These are phyloP conservation scores for Morone chrysops DNA, from an alignment of 2,113 vertebrate genomes.

Conservation along the genomic window DNA sequence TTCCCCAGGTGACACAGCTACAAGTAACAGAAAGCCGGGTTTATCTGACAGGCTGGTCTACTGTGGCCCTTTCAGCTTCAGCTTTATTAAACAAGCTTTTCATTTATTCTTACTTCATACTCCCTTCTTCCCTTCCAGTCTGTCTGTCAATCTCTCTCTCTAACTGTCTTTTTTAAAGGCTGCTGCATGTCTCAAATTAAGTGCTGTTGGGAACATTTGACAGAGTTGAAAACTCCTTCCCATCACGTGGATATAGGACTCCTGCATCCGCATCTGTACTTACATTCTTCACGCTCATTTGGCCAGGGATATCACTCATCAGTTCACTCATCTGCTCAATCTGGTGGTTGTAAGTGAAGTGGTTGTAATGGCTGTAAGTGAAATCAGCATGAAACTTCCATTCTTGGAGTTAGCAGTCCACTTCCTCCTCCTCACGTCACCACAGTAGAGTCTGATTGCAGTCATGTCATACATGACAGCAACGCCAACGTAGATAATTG, in stretches of 20 bases:
- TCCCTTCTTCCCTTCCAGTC: neutral
- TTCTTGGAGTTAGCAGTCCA: neutral
- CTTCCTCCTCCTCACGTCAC: no score
- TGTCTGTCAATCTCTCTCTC: neutral
- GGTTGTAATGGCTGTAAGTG: no score
- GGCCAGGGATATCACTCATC: neutral
- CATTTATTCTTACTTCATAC: constrained; percentile 17
- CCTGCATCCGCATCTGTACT: neutral
- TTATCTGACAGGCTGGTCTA: constrained; percentile 26
- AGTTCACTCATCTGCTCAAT: neutral
- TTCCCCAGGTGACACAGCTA: constrained; percentile 4
- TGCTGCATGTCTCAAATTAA: constrained; percentile 5
- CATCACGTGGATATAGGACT: neutral
- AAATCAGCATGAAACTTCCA: no score
- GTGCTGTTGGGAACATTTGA: neutral
- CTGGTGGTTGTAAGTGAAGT: neutral
- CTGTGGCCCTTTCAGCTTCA: constrained; percentile 22
- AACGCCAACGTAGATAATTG: no score
- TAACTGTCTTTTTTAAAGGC: neutral
- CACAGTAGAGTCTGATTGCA: no score
- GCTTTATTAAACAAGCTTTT: constrained; percentile 30
- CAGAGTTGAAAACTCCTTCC: neutral
- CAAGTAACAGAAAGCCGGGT: neutral
- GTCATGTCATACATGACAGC: no score
- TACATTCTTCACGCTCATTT: neutral